Conservation (phyloP, 2,113 vertebrate species). For the Saiga tatarica region DNA sequence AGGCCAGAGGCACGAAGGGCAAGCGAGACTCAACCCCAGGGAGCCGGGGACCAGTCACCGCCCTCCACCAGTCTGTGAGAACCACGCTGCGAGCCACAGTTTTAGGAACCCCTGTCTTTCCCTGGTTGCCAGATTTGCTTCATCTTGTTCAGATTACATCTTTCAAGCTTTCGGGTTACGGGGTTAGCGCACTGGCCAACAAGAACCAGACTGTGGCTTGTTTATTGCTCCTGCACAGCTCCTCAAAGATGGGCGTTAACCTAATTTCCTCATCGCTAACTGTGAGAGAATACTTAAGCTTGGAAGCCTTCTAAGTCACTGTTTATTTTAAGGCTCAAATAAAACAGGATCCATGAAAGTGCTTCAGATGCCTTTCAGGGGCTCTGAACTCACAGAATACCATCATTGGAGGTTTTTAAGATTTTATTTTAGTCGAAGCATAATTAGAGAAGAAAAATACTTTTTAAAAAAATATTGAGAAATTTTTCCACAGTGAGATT, state of each 20-base stretch:
- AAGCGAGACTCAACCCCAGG: fast-evolving
- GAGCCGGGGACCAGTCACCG: fast-evolving
- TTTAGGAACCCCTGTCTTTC: not conserved
- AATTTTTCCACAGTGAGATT: not conserved
- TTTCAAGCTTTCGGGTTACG: not conserved
- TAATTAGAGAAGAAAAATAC: not conserved
- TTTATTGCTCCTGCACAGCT: not conserved
- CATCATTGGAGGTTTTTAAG: not conserved
- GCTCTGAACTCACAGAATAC: not conserved
- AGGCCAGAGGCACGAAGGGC: not conserved
- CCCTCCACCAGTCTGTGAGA: no score
- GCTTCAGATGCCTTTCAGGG: not conserved
- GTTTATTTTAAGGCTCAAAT: not conserved
- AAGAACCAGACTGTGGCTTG: not conserved
- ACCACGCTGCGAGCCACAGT: fast-evolving
- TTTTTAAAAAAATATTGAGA: not conserved
- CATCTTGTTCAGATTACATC: not conserved
- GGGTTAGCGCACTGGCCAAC: not conserved
- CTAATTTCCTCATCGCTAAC: not conserved
- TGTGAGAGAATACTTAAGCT: not conserved
- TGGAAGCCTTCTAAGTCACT: not conserved
- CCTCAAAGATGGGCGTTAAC: not conserved
- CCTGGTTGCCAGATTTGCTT: no score
- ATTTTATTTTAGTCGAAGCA: not conserved
- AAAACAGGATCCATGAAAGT: not conserved